phyloP scores from a whole-genome alignment of 1,140 invertebrate species.

The Drosophila parabipectinata region DNA sequence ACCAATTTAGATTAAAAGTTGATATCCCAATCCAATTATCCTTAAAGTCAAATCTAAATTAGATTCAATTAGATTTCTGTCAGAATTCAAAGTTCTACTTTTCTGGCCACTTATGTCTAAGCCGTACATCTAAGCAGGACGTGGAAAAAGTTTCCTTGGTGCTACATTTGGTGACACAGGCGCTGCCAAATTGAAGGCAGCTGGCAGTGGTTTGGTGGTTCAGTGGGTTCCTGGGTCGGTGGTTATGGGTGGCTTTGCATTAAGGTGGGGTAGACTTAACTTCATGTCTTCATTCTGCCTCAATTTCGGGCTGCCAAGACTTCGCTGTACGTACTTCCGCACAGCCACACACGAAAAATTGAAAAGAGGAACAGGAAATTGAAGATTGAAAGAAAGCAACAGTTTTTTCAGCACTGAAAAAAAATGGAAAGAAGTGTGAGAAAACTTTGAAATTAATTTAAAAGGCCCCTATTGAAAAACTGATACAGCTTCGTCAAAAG shows the following conservation, averaged over 20 bases:
- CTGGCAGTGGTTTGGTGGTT: constrained; percentile 22
- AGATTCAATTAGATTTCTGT: too few species aligned
- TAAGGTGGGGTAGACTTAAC: constrained; percentile 34
- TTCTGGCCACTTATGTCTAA: constrained; percentile 3
- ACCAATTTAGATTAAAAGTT: too few species aligned
- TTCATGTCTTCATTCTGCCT: constrained; percentile 38
- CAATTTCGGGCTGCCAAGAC: constrained; percentile 39
- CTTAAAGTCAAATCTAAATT: too few species aligned
- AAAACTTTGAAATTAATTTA: not conserved
- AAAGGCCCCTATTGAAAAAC: constrained; percentile 1
- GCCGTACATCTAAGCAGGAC: not conserved
- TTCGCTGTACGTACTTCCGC: constrained; percentile 11
- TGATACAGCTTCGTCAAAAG: too few species aligned
- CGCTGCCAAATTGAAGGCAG: constrained; percentile 59
- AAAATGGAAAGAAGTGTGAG: not conserved
- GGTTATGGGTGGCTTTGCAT: constrained; percentile 8
- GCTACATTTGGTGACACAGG: constrained; percentile 70
- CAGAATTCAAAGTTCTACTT: constrained; percentile 14
- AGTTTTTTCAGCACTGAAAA: constrained; percentile 25
- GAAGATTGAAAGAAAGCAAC: constrained; percentile 35
- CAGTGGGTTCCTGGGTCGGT: constrained; percentile 11
- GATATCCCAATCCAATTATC: too few species aligned
- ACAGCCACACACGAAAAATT: constrained; percentile 19
- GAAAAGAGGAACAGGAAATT: constrained; percentile 15
- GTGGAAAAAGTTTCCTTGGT: constrained; percentile 63